These are phyloP conservation scores for Typhlomys cinereus DNA, from an alignment of 2,113 vertebrate genomes.

Conservation along the genomic window DNA sequence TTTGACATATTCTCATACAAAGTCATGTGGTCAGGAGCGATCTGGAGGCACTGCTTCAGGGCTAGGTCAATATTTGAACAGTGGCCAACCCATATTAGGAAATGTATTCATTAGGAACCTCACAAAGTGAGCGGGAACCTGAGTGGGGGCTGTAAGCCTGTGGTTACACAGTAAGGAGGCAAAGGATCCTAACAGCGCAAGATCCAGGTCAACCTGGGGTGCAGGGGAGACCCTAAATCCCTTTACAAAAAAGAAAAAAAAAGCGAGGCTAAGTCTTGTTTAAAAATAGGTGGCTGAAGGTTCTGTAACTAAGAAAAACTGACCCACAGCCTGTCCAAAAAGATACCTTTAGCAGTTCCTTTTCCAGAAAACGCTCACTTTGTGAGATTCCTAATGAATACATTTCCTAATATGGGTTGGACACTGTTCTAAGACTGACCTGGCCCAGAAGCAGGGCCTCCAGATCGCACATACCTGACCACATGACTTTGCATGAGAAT, in stretches of 20 bases:
- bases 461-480: background rate
- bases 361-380: background rate
- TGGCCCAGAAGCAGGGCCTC: background rate
- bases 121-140: background rate
- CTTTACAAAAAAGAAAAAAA: background rate
- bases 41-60: background rate
- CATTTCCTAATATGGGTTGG: background rate
- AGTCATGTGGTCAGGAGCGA: background rate
- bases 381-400: background rate
- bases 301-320: slow-evolving; percentile 1
- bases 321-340: background rate
- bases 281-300: background rate
- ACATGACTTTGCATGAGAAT: background rate
- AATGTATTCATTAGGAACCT: background rate
- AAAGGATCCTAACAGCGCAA: background rate
- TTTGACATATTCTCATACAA: background rate
- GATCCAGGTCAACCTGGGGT: background rate
- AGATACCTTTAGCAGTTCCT: background rate
- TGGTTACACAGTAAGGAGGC: background rate
- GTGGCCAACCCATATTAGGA: background rate
- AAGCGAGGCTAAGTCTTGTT: slow-evolving; percentile 16
- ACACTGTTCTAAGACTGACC: background rate
- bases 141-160: background rate
- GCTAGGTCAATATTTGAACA: background rate
- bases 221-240: background rate